A percentile compares a stretch with the other conserved stretches of the same genome.
These are phyloP conservation scores for Dendrolimus punctatus DNA, from an alignment of 1,140 invertebrate genomes.

Conservation along the genomic window DNA sequence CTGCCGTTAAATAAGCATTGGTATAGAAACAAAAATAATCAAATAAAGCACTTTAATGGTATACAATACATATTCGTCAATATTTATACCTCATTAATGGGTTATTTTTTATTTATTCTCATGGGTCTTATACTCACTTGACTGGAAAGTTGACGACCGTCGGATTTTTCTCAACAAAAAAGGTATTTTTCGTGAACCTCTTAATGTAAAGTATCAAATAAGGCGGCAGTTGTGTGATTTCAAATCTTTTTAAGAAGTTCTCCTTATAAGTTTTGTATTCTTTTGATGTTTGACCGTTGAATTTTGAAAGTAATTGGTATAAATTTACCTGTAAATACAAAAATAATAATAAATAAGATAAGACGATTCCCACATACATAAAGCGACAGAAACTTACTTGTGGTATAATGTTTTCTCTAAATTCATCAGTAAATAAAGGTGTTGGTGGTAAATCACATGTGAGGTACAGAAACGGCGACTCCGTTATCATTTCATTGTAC, in stretches of 20 bases:
- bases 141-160: constrained; percentile 99
- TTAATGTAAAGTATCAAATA: constrained; percentile 98
- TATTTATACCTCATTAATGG: too few species aligned
- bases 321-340: constrained; percentile 86
- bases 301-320: constrained; percentile 94
- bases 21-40: too few species aligned
- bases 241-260: constrained; percentile 97
- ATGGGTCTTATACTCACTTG: constrained; percentile 80
- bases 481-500: constrained; percentile 89
- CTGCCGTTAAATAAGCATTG: too few species aligned
- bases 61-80: too few species aligned
- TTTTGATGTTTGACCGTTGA: constrained; percentile 95
- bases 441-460: constrained; percentile 97
- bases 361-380: too few species aligned
- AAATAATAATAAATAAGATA: constrained; percentile 4
- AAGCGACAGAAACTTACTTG: constrained; percentile 75
- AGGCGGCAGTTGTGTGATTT: constrained; percentile 95
- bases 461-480: constrained; percentile 95
- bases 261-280: constrained; percentile 99
- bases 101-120: too few species aligned
- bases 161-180: constrained; percentile 99
- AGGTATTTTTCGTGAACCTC: constrained; percentile 99
- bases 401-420: constrained; percentile 98
- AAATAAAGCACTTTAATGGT: too few species aligned
- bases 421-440: constrained; percentile 97